A percentile compares a stretch with the other conserved stretches of the same genome.
Evolutionary conservation across 2,113 vertebrate genomes (phyloP).

Genomic region (Vulpes lagopus): DNA sequence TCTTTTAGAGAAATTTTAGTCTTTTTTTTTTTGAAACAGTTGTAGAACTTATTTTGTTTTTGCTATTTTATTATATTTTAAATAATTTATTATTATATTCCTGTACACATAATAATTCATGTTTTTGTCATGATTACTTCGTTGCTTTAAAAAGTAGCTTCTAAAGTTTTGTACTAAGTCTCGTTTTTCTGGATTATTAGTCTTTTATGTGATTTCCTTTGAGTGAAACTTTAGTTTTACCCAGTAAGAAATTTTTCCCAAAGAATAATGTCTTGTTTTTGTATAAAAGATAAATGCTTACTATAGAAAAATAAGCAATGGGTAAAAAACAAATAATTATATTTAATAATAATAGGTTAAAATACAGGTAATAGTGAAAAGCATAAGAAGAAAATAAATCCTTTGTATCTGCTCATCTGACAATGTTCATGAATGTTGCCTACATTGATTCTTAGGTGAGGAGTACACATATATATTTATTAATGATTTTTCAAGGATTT

Average conservation of each 20-base stretch:
- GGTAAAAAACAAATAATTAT: not conserved
- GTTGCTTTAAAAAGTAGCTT: not conserved
- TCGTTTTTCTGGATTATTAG: not conserved
- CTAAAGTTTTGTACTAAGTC: not conserved
- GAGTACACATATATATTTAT: too few species aligned
- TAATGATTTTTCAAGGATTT: not conserved
- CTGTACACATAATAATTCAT: not conserved
- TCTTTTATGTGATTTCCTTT: not conserved
- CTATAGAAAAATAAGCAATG: not conserved
- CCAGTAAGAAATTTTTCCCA: not conserved
- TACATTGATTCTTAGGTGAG: not conserved
- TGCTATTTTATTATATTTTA: not conserved
- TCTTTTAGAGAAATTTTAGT: not conserved
- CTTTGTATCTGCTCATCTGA: not conserved
- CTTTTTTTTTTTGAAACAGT: not conserved
- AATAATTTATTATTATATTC: not conserved
- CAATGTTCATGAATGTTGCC: not conserved
- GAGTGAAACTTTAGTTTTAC: not conserved
- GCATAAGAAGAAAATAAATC: not conserved
- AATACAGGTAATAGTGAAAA: not conserved
- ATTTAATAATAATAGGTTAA: not conserved
- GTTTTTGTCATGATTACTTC: not conserved
- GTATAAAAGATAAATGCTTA: not conserved
- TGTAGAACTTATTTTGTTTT: not conserved
- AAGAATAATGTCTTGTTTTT: not conserved